Conservation (phyloP, 2,113 vertebrate species). For the Sus scrofa region DNA sequence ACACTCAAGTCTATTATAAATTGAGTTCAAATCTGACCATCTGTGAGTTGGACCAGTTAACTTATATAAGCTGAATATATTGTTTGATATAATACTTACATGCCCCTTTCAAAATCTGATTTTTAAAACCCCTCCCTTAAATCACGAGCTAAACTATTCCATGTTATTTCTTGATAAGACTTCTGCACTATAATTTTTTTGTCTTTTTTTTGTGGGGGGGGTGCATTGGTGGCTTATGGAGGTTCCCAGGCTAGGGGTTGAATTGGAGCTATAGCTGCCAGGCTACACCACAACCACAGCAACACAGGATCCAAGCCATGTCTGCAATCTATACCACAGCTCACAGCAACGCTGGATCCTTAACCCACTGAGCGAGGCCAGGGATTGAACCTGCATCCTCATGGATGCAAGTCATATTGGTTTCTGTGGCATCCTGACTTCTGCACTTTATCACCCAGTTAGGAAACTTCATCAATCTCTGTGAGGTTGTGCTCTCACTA, state of each 20-base stretch:
- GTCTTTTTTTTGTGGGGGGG: no score
- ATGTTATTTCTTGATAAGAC: neutral
- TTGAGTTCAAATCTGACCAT: conserved; percentile 38
- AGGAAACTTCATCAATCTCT: neutral
- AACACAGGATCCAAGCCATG: no score
- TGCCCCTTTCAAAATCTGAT: conserved; percentile 30
- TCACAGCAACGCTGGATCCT: no score
- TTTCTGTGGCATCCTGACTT: neutral
- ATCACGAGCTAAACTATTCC: neutral
- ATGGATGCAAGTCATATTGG: no score
- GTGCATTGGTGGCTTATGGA: no score
- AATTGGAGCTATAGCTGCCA: no score
- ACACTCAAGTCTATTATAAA: neutral
- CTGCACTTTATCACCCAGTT: neutral
- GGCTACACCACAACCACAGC: no score
- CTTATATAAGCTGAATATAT: neutral
- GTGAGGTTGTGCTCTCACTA: neutral
- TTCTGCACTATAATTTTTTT: no score
- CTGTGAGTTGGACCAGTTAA: neutral
- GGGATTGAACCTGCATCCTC: no score
- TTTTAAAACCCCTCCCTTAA: conserved; percentile 48
- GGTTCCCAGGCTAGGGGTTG: no score
- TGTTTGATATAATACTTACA: conserved; percentile 44
- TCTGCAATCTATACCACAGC: no score
- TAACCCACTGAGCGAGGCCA: no score